Base-by-base conservation (phyloP, 2,113 vertebrate species). In the Ranitomeya variabilis region DNA sequence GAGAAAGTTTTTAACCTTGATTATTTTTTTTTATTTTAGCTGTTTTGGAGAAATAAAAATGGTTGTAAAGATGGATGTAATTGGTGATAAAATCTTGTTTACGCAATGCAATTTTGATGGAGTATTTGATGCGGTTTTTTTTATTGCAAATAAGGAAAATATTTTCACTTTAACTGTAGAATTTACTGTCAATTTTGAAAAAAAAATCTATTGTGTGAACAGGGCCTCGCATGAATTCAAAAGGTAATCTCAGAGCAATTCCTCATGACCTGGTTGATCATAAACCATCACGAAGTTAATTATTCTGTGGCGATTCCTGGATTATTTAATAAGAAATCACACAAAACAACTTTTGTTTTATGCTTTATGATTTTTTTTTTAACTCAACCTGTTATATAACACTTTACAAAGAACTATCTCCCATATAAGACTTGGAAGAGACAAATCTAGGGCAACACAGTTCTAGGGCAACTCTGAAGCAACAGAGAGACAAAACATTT, bases 401-500 rank as follows among this genome's bases (percentile, higher is more conserved):
- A 76, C 37, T 52, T 76, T 76, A 52, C 16, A 76, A 76, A 76
- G 18, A 76, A 52, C 37, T 21, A 52, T 76, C 26, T 73, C 15
- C 14, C 14, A 74, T 74, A 74, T 45, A 45, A 45, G 31, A 37
- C 71, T 74, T 74, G 71, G 14, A 45, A 71, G 7, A 10, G 31
- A 9, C 31, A 21, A 76, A 76, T 21, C 73, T 76, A 52, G 73
- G 73, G 10, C 73, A 74, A 10, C 71, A 9, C 69, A 15, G 69
- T 73, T 74, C 71, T 74, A 74, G 71, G 71, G 71, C 71, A 52
- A 52, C 45, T 45, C 31, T 74, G 5, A 74, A 76, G 73, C 18
- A 76, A 18, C 1, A 76, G 73, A 76, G 37, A 18, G 51, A 74
- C 52, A 76, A 21, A 74, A 45, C 26, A 19, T 74, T 0, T 7